Evolutionary conservation across 2,113 vertebrate genomes (phyloP).

Genomic region (Echinops telfairi): DNA sequence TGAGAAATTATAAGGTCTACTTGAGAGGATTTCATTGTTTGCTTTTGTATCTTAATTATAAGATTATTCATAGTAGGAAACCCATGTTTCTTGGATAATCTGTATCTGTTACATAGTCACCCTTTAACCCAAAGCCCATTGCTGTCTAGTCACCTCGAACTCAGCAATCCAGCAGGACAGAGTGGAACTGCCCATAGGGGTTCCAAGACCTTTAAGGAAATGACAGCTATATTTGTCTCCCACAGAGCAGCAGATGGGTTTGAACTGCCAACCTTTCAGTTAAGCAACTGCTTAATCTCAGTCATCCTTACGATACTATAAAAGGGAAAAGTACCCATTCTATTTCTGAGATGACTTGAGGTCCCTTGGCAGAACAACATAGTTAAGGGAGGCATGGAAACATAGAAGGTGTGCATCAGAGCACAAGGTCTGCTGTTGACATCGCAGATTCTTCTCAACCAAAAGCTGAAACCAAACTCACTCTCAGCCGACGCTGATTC

Average conservation of each 20-base stretch:
- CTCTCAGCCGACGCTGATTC: too few species aligned
- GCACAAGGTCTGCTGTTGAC: neutral
- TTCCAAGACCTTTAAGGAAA: too few species aligned
- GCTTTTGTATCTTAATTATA: neutral
- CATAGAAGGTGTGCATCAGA: neutral
- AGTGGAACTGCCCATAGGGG: too few species aligned
- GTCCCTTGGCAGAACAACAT: too few species aligned
- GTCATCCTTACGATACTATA: neutral
- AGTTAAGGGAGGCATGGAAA: neutral
- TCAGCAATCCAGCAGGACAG: too few species aligned
- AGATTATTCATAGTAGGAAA: neutral
- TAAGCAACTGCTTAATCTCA: neutral
- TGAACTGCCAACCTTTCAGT: too few species aligned
- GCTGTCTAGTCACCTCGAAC: too few species aligned
- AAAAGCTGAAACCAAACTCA: too few species aligned
- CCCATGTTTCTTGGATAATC: neutral
- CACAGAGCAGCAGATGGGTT: too few species aligned
- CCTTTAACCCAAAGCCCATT: too few species aligned
- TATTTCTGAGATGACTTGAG: neutral
- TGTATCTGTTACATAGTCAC: neutral
- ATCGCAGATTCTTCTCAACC: neutral
- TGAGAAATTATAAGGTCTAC: neutral
- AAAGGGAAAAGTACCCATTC: neutral
- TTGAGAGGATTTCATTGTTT: neutral
- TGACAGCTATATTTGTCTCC: too few species aligned